Evolutionary conservation across 2,888 invertebrate species (phyloP), one percentile per base, ranked within the genome.

Genomic region (Osmoderma eremita): DNA sequence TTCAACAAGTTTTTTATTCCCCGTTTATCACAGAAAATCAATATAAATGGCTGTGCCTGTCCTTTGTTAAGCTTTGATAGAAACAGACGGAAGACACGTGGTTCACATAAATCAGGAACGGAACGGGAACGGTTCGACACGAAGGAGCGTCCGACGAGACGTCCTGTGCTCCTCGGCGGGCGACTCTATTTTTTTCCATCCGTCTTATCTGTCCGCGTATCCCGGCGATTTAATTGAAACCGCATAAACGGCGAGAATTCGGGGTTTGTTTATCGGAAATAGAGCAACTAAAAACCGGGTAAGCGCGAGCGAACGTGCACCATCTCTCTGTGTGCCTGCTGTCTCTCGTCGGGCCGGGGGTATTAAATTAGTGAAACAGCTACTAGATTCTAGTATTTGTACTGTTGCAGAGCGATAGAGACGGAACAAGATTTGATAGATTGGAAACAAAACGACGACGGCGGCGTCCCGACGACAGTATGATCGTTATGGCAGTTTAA

Each of bases 1-100:
- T 86, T 87, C 81, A 87, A 82, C 81, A 87, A 83, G 82, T 82
- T 83, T 83, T 82, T 82, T 82, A 81, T 82, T 78, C 78, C 78
- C 78, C 79, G 81, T 81, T 80, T 79, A 81, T 81, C 81, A 80
- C 78, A 73, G 80, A 82, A 82, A 83, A 83, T 83, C 83, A 80
- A 83, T 83, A 82, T 79, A 79, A 81, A 83, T 82, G 81, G 81
- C 80, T 79, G 78, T 77, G 76, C 76, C 78, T 78, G 79, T 79
- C 79, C 81, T 82, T 82, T 82, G 82, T 81, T 80, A 78, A 77
- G 78, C 76, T 78, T 77, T 77, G 79, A 80, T 78, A 78, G 76
- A 79, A 78, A 80, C 79, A 77, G 78, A 78, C 74, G 74, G 77
- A 77, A 77, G 75, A 77, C 78, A 79, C 79, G 79, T 78, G 78